Base-by-base conservation (phyloP, 1,140 invertebrate species). In the Cepaea nemoralis region DNA sequence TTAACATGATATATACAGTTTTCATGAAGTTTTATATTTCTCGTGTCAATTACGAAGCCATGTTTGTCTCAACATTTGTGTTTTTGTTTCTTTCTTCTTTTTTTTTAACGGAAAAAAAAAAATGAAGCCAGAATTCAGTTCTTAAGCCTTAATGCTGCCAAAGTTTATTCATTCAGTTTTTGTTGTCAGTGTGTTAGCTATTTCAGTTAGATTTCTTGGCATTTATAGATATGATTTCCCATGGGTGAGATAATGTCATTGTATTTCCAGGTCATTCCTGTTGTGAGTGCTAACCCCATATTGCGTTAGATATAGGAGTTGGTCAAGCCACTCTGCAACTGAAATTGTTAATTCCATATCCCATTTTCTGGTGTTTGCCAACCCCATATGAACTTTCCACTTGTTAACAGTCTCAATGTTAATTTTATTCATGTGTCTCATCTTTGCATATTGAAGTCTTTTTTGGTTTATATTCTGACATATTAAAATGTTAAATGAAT, bases 21-120 rank as follows among this genome's bases (percentile, higher is more conserved):
- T 27, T 31, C 33, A 31, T 31, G 27, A 63, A 31, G n/a, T 63
- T 63, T 63, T 63, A 63, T 63, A 63, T 27, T n/a, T 27, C 2
- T 27, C 33, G n/a, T 55, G 50, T 55, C 14, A 55, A 55, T 27
- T 22, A 31, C 27, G 8, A 63, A 63, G 3, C 33, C 59, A 63
- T 63, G 33, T n/a, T 55, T n/a, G 50, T 24, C 50, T 22, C 24
- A 55, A 22, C 24, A n/a, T 63, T 31, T n/a, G 16, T 31, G 10
- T 63, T 63, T 63, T 63, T n/a, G 27, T 63, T 27, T 63, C 12
- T 63, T 59, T n/a, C n/a, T n/a, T n/a, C n/a, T n/a, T n/a, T n/a
- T n/a, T n/a, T n/a, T n/a, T n/a, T n/a, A n/a, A n/a, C n/a, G n/a
- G n/a, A n/a, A n/a, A n/a, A n/a, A n/a, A n/a, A n/a, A n/a, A n/a